Evolutionary conservation across 2,113 vertebrate genomes (phyloP), one percentile per base, ranked within the genome.

Genomic region (Aix galericulata): DNA sequence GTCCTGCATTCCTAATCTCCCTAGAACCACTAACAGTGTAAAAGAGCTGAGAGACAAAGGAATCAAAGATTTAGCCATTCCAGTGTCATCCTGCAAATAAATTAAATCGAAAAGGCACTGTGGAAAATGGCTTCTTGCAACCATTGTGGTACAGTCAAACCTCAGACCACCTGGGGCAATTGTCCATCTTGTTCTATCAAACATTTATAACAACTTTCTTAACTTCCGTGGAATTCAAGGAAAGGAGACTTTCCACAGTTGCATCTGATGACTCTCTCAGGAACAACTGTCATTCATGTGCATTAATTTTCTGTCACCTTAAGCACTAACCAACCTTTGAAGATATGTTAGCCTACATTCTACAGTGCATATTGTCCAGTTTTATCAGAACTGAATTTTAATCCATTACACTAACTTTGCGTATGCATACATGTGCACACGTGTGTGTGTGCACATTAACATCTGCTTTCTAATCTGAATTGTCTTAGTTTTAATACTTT

Each of bases 1-100:
- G 87, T 97, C 94, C 94, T 95, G 94, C 75, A 95, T 95, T 80
- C 78, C 91, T 93, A 91, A 95, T 91, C 92, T 95, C 94, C 85
- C 75, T 64, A 69, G 58, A 92, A 91, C 76, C 91, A 96, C 91
- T 34, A 79, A 58, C 1, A 2, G 91, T 95, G 82, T 82, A 91
- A 76, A 75, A 86, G 53, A 68, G 69, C 74, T 83, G 83, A 34
- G 80, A 95, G 89, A 95, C 89, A 96, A 91, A 91, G 79, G 63
- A 87, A 81, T 34, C 2, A 4, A 88, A 93, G 76, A 72, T 73
- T 82, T 78, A 34, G 86, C 78, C 9, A 3, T 82, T 88, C 91
- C 29, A 59, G 82, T 42, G 62, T 83, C 89, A 91, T 89, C 74
- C 95, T 88, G 89, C 87, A 91, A 83, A 93, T 69, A 85, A 92